Evolutionary conservation across 1,140 invertebrate species (phyloP), one percentile per base, ranked within the genome.

Genomic region (Megathymus violae): DNA sequence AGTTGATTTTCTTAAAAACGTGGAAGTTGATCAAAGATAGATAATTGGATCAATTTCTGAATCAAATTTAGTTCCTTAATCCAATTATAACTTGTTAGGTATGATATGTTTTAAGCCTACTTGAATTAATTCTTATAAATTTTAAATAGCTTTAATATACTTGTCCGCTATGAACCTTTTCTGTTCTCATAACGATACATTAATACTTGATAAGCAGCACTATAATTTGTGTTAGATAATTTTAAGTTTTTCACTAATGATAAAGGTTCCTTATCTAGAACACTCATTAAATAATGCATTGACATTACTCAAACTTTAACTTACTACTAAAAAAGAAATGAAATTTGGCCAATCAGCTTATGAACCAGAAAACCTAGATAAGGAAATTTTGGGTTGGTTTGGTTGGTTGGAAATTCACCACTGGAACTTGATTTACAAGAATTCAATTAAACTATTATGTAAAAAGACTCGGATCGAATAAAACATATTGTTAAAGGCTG

Each of bases 331-430:
- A 61, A 15, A 61, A 5, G 58, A 43, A 36, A 61, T 48, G 36
- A 61, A 61, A 22, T 61, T 61, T 5, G 58, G 58, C 58, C 58
- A 61, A n/a, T 61, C 58, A 11, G 58, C 48, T 16, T 61, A 61
- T 22, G 44, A 15, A 61, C 58, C 58, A 14, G 58, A 61, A 25
- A 61, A 61, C 27, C 17, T 48, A 11, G 58, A 27, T 25, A 61
- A 41, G 6, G 44, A 46, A 15, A 61, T 61, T 48, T 61, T 61
- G 14, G 58, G 44, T 27, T 48, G 17, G 19, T 31, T n/a, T n/a
- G n/a, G n/a, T n/a, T n/a, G n/a, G n/a, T n/a, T n/a, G n/a, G 44
- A 50, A 48, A 38, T 47, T 48, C 16, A 36, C 17, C 31, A 38
- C 16, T 47, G 10, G 15, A 16, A 16, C n/a, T 41, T 27, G n/a